Conservation (phyloP, 2,888 invertebrate genomes). For the Leptopilina drosophilae region DNA sequence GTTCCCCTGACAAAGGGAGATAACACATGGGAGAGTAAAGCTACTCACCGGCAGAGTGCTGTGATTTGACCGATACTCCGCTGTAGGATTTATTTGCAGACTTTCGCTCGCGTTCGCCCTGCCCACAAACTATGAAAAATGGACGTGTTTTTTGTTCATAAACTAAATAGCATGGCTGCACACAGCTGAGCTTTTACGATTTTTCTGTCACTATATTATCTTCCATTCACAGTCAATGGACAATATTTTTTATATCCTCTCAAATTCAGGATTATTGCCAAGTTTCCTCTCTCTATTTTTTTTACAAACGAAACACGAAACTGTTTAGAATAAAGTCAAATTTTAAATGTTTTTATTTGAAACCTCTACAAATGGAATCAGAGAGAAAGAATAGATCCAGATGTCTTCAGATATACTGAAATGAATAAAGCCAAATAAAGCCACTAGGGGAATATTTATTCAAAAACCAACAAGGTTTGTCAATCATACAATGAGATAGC, state of each 20-base stretch:
- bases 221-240: background rate
- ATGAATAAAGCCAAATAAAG: too few relatives aligned
- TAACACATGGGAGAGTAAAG: conserved; percentile 34
- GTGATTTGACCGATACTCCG: conserved; percentile 39
- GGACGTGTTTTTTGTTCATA: conserved; percentile 17
- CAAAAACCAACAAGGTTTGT: too few relatives aligned
- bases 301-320: too few relatives aligned
- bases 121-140: conserved; percentile 22
- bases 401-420: too few relatives aligned
- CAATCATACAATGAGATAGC: too few relatives aligned
- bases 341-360: too few relatives aligned
- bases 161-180: background rate
- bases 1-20: conserved; percentile 41
- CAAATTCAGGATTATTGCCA: background rate
- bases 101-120: background rate
- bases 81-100: conserved; percentile 30
- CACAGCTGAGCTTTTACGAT: background rate
- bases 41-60: conserved; percentile 24
- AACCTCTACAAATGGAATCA: too few relatives aligned
- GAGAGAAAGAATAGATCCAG: too few relatives aligned
- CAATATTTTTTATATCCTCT: background rate
- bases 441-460: too few relatives aligned
- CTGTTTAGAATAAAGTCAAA: too few relatives aligned
- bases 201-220: conserved; percentile 8
- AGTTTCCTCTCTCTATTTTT: background rate